Conservation (phyloP, 1,140 invertebrate species). For the Calephelis virginiensis region DNA sequence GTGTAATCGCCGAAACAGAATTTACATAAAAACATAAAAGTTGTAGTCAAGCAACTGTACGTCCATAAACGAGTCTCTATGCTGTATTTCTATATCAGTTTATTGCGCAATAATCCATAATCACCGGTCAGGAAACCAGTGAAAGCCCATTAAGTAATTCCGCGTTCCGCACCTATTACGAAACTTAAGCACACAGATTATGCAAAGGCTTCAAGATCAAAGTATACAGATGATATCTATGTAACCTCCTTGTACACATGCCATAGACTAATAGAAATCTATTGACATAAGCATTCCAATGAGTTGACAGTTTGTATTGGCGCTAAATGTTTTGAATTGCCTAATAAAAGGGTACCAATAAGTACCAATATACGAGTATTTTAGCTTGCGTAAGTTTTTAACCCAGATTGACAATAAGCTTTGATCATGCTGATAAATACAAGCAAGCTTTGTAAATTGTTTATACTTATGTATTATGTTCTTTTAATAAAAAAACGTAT, state of each 20-base stretch:
- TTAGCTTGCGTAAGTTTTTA: constrained; percentile 6
- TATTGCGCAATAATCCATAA: constrained; percentile 20
- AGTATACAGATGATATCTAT: constrained; percentile 34
- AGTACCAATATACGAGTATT: background rate
- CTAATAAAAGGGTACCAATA: background rate
- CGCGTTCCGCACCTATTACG: constrained; percentile 32
- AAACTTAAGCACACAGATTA: constrained; percentile 35
- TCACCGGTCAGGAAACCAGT: constrained; percentile 31
- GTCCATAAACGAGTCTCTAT: constrained; percentile 6
- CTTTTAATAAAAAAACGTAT: background rate
- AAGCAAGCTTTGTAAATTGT: too few species aligned
- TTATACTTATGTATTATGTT: background rate
- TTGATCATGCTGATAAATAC: too few species aligned
- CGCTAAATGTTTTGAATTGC: background rate
- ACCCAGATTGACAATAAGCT: background rate
- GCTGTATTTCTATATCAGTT: constrained; percentile 17
- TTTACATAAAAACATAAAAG: constrained; percentile 5
- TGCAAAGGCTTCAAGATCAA: constrained; percentile 47
- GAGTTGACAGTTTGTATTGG: constrained; percentile 8
- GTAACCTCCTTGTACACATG: constrained; percentile 17
- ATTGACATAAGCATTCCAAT: constrained; percentile 7
- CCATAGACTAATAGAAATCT: constrained; percentile 23
- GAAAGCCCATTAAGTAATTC: constrained; percentile 32
- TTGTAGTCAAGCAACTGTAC: background rate
- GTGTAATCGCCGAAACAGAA: background rate